Evolutionary conservation across 1,140 invertebrate genomes (phyloP), one percentile per base, ranked within the genome.

Genomic region (Potamilus streckersoni): DNA sequence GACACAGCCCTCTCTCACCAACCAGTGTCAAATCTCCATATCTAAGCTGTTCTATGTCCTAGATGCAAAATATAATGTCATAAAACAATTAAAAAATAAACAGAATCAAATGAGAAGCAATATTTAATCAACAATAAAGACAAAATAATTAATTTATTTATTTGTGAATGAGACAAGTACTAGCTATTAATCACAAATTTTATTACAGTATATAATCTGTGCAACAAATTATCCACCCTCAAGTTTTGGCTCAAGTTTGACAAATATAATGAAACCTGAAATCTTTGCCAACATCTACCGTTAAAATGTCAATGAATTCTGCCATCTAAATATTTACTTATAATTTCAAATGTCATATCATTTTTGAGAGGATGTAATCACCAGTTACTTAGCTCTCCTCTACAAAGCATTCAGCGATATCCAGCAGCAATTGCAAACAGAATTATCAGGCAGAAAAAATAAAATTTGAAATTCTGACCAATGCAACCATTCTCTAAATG

Each of bases 1-100:
- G 89, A 0, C 93, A 93, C 1, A 93, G 92, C 27, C 96, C 97
- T 73, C 94, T 91, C 79, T 96, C 95, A 1, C 96, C 96, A 23
- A 98, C 95, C 57, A 96, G 91, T 0, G 96, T 98, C 81, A 93
- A 92, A 86, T 98, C 97, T 12, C 94, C 94, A 80, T 94, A 90
- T 0, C 93, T 91, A 78, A 96, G 92, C 17, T 93, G 91, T 66
- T 93, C 91, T 81, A 97, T 93, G 89, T 98, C 96, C 83, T 88
- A 62, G 16, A 62, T 56, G 68, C 1, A 12, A 55, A 61, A 71
- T n/a, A 38, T n/a, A 58, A 23, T 5, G 2, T 69, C 6, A 4
- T 4, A 38, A 38, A 38, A 38, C 3, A 38, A 38, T n/a, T 38
- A 38, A 38, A 38, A 38, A 38, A 69, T 57, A 56, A 19, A 2